Evolutionary conservation across 2,113 vertebrate genomes (phyloP), one percentile per base, ranked within the genome.

Genomic region (Nerophis ophidion): DNA sequence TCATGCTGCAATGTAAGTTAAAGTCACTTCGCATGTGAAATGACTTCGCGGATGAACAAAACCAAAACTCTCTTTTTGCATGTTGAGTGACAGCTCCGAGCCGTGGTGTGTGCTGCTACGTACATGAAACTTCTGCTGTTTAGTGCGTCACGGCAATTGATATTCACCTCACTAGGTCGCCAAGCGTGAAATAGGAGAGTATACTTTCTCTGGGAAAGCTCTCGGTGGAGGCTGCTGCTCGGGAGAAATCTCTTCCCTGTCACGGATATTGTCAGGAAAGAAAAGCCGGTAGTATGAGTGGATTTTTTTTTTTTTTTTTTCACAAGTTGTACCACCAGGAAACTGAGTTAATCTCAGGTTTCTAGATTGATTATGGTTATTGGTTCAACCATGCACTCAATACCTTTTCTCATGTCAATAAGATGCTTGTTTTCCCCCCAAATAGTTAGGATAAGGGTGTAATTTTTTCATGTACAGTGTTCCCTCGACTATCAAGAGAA

Each of bases 151-250:
- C 7, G 6, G 49, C 76, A 75, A 48, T 83, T 85, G 76, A 72
- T 75, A 85, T 85, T 83, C 81, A 74, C 66, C 81, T 81, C 72
- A 74, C 81, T 61, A 65, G 64, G 42, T 65, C 64, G 66, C 74
- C 66, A 51, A 69, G 76, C 79, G 67, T 82, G 77, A 82, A 79
- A 82, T 82, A 67, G 77, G 74, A 76, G 73, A 73, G 73, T 65
- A 66, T 48, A 64, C 63, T 72, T 77, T 70, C 54, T 73, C 62
- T 74, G 72, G 74, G 70, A 72, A 61, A 82, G 79, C 68, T 77
- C 75, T 76, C 50, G 16, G 60, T 63, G 68, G 67, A 70, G 66
- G 63, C 67, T 26, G 68, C 65, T 53, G 66, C 75, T 73, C 59
- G 14, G 56, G 74, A 80, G 72, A 61, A 70, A 74, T 72, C 66